Conservation (phyloP, 2,113 vertebrate species). For the Dipodomys ordii region DNA sequence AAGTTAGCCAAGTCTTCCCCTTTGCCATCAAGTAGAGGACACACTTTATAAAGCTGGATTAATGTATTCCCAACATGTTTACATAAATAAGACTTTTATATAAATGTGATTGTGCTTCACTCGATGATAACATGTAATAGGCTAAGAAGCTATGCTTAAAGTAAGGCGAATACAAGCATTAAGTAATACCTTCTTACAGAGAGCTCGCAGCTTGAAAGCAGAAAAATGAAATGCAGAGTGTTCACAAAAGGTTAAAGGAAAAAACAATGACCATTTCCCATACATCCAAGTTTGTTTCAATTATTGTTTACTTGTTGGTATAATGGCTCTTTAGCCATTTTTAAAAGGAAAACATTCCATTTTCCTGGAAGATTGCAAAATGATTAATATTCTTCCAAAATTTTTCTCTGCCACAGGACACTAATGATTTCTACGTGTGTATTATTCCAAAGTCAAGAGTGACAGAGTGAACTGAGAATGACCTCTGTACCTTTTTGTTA, state of each 20-base stretch:
- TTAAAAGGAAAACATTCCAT: conserved; percentile 86
- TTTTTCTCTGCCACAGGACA: conserved; percentile 78
- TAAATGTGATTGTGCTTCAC: conserved; percentile 86
- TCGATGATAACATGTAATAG: conserved; percentile 83
- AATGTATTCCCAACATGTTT: conserved; percentile 85
- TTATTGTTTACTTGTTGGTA: conserved; percentile 75
- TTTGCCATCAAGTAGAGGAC: conserved; percentile 68
- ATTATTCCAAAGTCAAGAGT: conserved; percentile 45
- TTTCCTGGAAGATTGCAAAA: conserved; percentile 86
- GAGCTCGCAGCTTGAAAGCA: conserved; percentile 99
- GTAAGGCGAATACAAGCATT: conserved; percentile 88
- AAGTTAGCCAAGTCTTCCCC: conserved; percentile 65
- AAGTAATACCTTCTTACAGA: conserved; percentile 99
- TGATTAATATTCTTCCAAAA: conserved; percentile 75
- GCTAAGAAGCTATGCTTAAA: conserved; percentile 86
- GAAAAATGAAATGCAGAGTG: conserved; percentile 98
- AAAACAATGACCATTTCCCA: conserved; percentile 75
- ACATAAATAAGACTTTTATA: conserved; percentile 80
- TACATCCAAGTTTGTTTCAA: conserved; percentile 74
- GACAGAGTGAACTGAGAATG: background rate
- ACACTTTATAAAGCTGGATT: conserved; percentile 80
- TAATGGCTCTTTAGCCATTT: conserved; percentile 71
- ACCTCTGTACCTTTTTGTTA: conserved; percentile 95
- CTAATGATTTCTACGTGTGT: conserved; percentile 62
- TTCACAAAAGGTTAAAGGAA: conserved; percentile 91